These are phyloP conservation scores for Probosciger aterrimus DNA, from an alignment of 2,113 vertebrate species.

Conservation along the genomic window DNA sequence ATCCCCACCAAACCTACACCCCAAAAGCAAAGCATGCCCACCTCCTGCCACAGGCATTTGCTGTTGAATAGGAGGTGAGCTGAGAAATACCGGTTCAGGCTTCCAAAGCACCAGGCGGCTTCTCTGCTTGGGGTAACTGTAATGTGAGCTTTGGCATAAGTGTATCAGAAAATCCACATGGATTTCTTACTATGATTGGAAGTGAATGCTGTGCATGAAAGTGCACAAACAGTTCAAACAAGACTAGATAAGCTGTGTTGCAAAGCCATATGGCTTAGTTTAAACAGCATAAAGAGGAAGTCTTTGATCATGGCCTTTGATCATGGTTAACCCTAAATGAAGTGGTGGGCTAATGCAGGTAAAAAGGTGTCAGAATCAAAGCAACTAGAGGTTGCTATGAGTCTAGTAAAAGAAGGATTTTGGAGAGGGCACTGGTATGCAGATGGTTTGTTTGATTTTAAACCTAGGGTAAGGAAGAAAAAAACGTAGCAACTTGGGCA, in stretches of 20 bases:
- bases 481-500: not conserved
- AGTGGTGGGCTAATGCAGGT: constrained; percentile 49
- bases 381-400: not conserved
- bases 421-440: constrained; percentile 3
- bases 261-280: constrained; percentile 67
- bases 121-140: constrained; percentile 1
- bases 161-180: constrained; percentile 43
- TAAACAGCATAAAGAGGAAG: constrained; percentile 54
- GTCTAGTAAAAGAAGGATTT: constrained; percentile 10
- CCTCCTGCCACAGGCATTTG: not conserved
- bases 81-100: not conserved
- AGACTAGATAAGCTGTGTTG: constrained; percentile 63
- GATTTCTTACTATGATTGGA: constrained; percentile 52
- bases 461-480: not conserved
- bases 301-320: constrained; percentile 67
- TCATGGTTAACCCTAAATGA: constrained; percentile 60
- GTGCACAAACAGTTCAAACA: constrained; percentile 57
- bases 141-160: constrained; percentile 37
- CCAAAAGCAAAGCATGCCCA: not conserved
- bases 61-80: not conserved
- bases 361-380: constrained; percentile 61
- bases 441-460: constrained; percentile 22
- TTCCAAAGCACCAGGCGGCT: not conserved
- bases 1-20: not conserved
- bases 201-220: constrained; percentile 29